Conservation (phyloP, 1,140 invertebrate species). For the Cylas formicarius region DNA sequence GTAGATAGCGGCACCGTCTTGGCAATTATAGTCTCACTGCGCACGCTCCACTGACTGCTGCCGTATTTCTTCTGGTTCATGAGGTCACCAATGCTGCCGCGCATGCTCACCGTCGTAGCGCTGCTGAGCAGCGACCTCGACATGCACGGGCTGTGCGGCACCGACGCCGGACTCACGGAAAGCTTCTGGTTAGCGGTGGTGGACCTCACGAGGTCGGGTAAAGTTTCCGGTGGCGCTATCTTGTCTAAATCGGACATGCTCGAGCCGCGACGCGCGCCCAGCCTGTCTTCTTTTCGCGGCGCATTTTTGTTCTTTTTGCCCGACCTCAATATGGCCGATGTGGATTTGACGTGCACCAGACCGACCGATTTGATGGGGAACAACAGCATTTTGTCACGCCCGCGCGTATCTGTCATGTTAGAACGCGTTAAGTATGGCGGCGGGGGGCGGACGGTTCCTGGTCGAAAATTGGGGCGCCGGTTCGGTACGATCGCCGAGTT, state of each 20-base stretch:
- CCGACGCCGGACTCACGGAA: constrained; percentile 38
- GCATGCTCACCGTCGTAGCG: constrained; percentile 44
- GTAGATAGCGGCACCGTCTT: constrained; percentile 64
- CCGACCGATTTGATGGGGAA: too few species aligned
- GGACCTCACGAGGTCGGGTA: constrained; percentile 47
- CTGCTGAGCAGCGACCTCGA: constrained; percentile 44
- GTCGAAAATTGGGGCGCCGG: too few species aligned
- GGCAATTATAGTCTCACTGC: constrained; percentile 59
- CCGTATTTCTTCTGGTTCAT: constrained; percentile 69
- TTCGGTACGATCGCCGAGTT: too few species aligned
- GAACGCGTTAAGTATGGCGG: too few species aligned
- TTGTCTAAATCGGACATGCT: constrained; percentile 66
- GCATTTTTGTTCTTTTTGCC: constrained; percentile 33
- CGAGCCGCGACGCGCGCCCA: constrained; percentile 58
- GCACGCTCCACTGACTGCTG: constrained; percentile 58
- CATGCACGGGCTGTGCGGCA: constrained; percentile 49
- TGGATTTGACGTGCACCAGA: too few species aligned
- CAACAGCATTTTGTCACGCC: too few species aligned
- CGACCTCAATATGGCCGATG: constrained; percentile 47
- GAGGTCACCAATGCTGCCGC: constrained; percentile 64
- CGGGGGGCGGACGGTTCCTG: too few species aligned
- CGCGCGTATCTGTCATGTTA: too few species aligned
- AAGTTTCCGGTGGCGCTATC: constrained; percentile 37
- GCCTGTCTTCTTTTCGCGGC: constrained; percentile 27
- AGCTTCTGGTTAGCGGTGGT: constrained; percentile 42